phyloP scores from a whole-genome alignment of 2,888 invertebrate genomes.

The Bruchidius siliquastri region DNA sequence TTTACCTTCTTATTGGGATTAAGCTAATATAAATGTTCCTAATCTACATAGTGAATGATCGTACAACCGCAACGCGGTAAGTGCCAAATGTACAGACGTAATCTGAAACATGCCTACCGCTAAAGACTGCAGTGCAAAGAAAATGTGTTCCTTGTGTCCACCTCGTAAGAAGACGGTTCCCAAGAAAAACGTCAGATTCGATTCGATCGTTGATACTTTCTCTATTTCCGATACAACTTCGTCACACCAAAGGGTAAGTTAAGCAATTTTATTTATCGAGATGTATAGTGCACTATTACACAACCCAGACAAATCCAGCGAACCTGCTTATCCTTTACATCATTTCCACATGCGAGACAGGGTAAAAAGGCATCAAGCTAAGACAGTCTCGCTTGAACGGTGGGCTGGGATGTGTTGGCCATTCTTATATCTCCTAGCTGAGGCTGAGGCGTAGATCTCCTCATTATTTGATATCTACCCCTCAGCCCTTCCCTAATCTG shows the following conservation, averaged over 20 bases:
- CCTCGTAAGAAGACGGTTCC: constrained; percentile 49
- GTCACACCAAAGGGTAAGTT: constrained; percentile 30
- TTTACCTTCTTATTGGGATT: background rate
- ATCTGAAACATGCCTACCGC: constrained; percentile 49
- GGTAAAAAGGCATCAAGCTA: too few relatives aligned
- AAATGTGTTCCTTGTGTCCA: constrained; percentile 60
- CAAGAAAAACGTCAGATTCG: constrained; percentile 59
- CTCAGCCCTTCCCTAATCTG: too few relatives aligned
- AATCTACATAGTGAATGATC: background rate
- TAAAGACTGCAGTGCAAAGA: constrained; percentile 40
- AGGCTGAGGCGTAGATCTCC: too few relatives aligned
- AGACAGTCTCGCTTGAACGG: too few relatives aligned
- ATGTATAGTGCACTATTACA: background rate
- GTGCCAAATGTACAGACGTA: background rate
- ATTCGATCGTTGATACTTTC: constrained; percentile 59
- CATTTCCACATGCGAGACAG: too few relatives aligned
- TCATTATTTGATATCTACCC: too few relatives aligned
- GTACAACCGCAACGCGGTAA: background rate
- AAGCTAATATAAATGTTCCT: background rate
- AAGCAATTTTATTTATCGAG: background rate
- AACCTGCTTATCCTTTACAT: too few relatives aligned
- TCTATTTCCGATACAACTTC: constrained; percentile 52
- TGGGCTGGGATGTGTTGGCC: too few relatives aligned
- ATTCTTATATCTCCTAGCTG: too few relatives aligned
- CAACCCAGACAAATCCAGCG: too few relatives aligned